These are phyloP conservation scores for Ferdinandea cuprea DNA, from an alignment of 2,888 invertebrate genomes.

Conservation along the genomic window DNA sequence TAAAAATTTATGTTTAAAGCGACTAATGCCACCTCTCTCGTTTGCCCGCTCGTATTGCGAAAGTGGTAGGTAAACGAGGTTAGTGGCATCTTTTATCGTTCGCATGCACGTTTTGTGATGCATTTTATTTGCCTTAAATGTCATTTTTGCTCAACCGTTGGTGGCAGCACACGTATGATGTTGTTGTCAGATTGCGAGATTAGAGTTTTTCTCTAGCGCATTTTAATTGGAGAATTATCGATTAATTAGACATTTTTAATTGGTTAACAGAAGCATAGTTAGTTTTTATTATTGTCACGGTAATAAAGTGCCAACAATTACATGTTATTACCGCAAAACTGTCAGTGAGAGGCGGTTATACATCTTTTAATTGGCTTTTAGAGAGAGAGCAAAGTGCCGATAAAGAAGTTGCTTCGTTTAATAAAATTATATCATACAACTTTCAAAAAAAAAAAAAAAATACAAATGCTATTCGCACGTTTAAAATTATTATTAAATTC, in stretches of 20 bases:
- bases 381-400: slow-evolving; percentile 14
- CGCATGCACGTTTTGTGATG: slow-evolving; percentile 5
- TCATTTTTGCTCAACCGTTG: slow-evolving; percentile 20
- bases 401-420: slow-evolving; percentile 1
- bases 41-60: slow-evolving; percentile 44
- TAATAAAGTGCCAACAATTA: slow-evolving; percentile 32
- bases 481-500: slow-evolving; percentile 18
- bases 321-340: slow-evolving; percentile 18
- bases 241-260: slow-evolving; percentile 59
- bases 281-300: slow-evolving; percentile 18
- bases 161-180: slow-evolving; percentile 14
- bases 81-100: slow-evolving; percentile 36
- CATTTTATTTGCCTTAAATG: slow-evolving; percentile 45
- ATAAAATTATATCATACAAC: slow-evolving; percentile 35
- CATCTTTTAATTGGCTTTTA: slow-evolving; percentile 28
- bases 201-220: slow-evolving; percentile 11
- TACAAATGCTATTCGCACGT: slow-evolving; percentile 17
- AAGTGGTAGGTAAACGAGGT: slow-evolving; percentile 67
- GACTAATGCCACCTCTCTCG: slow-evolving; percentile 11
- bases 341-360: slow-evolving; percentile 16
- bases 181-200: slow-evolving; percentile 1
- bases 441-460: no score
- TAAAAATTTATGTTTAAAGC: slow-evolving; percentile 41
- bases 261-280: slow-evolving; percentile 34
- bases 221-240: slow-evolving; percentile 41